Evolutionary conservation across 1,140 invertebrate genomes (phyloP).

Genomic region (Papilio polyxenes): DNA sequence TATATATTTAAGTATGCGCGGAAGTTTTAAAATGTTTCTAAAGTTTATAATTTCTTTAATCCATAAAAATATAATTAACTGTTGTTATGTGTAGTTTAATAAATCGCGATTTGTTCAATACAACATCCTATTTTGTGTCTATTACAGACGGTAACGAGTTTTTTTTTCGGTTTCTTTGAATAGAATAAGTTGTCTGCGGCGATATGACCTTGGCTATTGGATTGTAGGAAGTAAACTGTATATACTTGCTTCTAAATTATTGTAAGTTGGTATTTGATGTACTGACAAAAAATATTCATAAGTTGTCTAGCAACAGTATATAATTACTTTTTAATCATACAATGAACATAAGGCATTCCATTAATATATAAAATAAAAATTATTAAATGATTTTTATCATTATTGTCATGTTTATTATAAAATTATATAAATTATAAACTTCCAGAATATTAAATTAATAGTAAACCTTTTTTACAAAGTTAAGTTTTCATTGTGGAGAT

Average conservation of each 20-base stretch:
- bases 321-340: conserved; percentile 52
- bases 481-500: too few relatives aligned
- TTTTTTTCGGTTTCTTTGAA: conserved; percentile 67
- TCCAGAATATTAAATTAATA: too few relatives aligned
- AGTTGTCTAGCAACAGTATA: conserved; percentile 67
- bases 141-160: conserved; percentile 69
- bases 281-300: conserved; percentile 77
- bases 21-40: conserved; percentile 67
- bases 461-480: too few relatives aligned
- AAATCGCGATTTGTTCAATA: conserved; percentile 19
- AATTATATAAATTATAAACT: neutral
- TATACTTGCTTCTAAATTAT: conserved; percentile 77
- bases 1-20: conserved; percentile 74
- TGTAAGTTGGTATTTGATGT: conserved; percentile 79
- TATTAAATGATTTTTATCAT: neutral
- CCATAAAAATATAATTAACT: neutral
- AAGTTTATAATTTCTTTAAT: conserved; percentile 33
- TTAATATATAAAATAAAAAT: neutral
- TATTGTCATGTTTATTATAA: neutral
- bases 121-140: conserved; percentile 34
- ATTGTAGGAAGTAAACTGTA: conserved; percentile 80
- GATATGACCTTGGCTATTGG: conserved; percentile 78
- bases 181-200: conserved; percentile 76
- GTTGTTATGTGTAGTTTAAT: conserved; percentile 5
- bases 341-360: neutral